phyloP scores from a whole-genome alignment of 2,888 invertebrate species.

The Lycia hirtaria region DNA sequence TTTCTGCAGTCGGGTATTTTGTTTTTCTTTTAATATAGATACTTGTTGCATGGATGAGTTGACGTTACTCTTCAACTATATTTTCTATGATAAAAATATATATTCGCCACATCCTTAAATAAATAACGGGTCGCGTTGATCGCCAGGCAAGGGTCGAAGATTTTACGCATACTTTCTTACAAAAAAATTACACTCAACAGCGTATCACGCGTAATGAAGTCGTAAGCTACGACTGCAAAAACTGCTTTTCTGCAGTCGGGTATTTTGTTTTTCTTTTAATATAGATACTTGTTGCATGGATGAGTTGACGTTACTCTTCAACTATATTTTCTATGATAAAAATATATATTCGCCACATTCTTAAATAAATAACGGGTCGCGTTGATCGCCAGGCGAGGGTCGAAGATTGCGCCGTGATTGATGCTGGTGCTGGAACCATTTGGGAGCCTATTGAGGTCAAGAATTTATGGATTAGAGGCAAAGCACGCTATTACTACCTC shows the following conservation, averaged over 20 bases:
- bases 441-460: constrained; percentile 23
- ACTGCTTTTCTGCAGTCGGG: too few relatives aligned
- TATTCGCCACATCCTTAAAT: too few relatives aligned
- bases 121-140: constrained; percentile 9
- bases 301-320: background rate
- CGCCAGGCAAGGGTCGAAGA: constrained; percentile 21
- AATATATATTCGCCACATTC: background rate
- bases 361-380: constrained; percentile 6
- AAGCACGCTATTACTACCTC: constrained; percentile 16
- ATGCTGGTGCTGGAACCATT: constrained; percentile 25
- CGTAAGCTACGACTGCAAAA: too few relatives aligned
- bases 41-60: too few relatives aligned
- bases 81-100: background rate
- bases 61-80: background rate
- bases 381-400: constrained; percentile 21
- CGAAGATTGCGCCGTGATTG: constrained; percentile 25
- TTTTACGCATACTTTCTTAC: too few relatives aligned
- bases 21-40: too few relatives aligned
- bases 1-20: too few relatives aligned
- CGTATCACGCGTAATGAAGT: too few relatives aligned
- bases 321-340: background rate
- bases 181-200: too few relatives aligned
- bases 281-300: too few relatives aligned
- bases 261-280: too few relatives aligned
- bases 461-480: constrained; percentile 23